A percentile compares a stretch with the other conserved stretches of the same genome.
Conservation (phyloP, 2,113 vertebrate genomes). For the Acanthisitta chloris region DNA sequence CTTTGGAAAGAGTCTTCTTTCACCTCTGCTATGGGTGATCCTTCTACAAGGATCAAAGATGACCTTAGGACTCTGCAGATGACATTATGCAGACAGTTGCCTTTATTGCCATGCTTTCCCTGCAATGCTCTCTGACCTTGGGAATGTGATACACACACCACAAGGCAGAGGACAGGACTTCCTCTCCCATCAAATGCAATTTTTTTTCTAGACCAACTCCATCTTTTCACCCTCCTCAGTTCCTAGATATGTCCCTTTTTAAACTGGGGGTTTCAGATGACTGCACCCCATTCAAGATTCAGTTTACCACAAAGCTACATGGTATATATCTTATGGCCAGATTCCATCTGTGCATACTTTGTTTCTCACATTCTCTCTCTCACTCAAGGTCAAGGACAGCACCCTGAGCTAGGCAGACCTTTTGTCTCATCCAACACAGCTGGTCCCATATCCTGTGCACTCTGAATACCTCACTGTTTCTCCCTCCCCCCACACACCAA, state of each 20-base stretch:
- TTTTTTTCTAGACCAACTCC: neutral
- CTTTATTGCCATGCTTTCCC: neutral
- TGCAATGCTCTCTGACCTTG: neutral
- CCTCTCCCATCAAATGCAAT: neutral
- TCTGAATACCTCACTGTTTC: neutral
- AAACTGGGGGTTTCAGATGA: neutral
- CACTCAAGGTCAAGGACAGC: neutral
- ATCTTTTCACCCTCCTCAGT: neutral
- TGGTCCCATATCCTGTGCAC: neutral
- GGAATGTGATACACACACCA: neutral
- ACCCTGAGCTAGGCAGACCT: neutral
- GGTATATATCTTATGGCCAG: neutral
- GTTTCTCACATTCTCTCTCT: neutral
- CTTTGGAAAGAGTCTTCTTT: neutral
- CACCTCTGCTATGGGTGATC: neutral
- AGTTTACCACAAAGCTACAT: neutral
- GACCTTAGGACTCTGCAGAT: neutral
- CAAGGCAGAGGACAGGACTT: neutral
- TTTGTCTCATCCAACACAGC: neutral
- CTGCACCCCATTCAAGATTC: neutral
- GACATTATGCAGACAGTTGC: neutral
- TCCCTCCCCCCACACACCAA: accelerated
- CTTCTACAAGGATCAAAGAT: neutral
- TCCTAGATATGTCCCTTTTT: neutral
- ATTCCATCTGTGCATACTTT: neutral